Percentiles rank a stretch among this genome's conserved stretches.
Evolutionary conservation across 2,797 vertebrate genomes (phyloP).

Genomic region (Coracias cyanogaster): DNA sequence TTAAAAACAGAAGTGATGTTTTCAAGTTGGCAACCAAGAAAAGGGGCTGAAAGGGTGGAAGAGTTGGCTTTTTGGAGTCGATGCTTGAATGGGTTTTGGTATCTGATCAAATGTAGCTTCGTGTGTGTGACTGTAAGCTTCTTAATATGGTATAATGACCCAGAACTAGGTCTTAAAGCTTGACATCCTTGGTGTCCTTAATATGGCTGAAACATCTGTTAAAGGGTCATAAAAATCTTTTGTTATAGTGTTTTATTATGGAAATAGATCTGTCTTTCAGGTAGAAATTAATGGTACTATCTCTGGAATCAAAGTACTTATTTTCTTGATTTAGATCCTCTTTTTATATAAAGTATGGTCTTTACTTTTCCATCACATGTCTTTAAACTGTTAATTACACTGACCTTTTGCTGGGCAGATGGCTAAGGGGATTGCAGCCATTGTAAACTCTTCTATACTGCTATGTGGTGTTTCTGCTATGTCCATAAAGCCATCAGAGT

Average conservation of each 20-base stretch:
- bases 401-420: not conserved
- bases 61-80: not conserved
- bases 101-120: not conserved
- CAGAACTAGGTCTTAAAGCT: not conserved
- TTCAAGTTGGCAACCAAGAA: not conserved
- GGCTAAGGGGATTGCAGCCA: not conserved
- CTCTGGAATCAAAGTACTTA: not conserved
- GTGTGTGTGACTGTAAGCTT: not conserved
- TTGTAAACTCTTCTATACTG: not conserved
- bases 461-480: not conserved
- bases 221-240: not conserved
- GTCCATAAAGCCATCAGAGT: not conserved
- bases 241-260: not conserved
- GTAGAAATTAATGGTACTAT: not conserved
- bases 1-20: not conserved
- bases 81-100: not conserved
- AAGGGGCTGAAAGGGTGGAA: not conserved
- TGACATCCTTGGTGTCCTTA: not conserved
- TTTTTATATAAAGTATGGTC: not conserved
- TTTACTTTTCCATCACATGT: not conserved
- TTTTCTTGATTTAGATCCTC: not conserved
- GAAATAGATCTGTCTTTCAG: not conserved
- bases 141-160: not conserved
- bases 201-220: not conserved
- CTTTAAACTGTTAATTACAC: constrained; percentile 6